Base-by-base conservation (phyloP, 2,113 vertebrate species). In the Ailurus styani region DNA sequence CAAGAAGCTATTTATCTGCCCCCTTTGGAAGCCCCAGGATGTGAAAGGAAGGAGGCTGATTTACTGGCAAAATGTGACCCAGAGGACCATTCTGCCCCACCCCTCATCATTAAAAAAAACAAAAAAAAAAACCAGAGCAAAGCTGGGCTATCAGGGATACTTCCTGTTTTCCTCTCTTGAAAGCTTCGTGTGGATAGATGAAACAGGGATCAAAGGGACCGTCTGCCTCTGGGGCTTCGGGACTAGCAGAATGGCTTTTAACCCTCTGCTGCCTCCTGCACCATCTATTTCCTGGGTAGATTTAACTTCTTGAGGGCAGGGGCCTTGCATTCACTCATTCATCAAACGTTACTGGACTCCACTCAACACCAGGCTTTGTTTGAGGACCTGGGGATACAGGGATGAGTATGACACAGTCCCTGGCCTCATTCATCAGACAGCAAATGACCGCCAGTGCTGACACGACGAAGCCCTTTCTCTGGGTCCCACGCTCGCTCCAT, bases 141-240 rank as follows among this genome's bases (percentile, higher is more conserved):
- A 64, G 52, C 78, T 5, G 47, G 91, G 96, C 97, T 96, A 93
- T 97, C 97, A 70, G 66, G n/a, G 90, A 91, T 54, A 82, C 83
- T 96, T 98, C 96, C 98, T 97, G 97, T 98, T 98, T 97, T 97
- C 85, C 91, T 89, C 91, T 93, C 88, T 92, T 95, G 95, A 96
- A 92, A 98, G 96, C 96, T 96, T 97, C 95, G 95, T 96, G 85
- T 96, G 85, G 85, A 78, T 77, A 85, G 95, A 97, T 90, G 93
- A 88, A 93, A 94, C 95, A 57, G 66, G 96, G 88, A 96, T 97
- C 96, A 96, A 90, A 97, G 96, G 91, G 93, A 40, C 93, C 73
- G 91, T 40, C 81, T 91, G 90, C 97, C 96, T 93, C 91, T 87
- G 98, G 97, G 91, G 31, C 57, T 34, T 85, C 52, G 93, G 95